Percentiles rank a stretch among this genome's conserved stretches.
These are phyloP conservation scores for Phymanthus crucifer DNA, from an alignment of 92 coral and sea anemone species.

Conservation along the genomic window DNA sequence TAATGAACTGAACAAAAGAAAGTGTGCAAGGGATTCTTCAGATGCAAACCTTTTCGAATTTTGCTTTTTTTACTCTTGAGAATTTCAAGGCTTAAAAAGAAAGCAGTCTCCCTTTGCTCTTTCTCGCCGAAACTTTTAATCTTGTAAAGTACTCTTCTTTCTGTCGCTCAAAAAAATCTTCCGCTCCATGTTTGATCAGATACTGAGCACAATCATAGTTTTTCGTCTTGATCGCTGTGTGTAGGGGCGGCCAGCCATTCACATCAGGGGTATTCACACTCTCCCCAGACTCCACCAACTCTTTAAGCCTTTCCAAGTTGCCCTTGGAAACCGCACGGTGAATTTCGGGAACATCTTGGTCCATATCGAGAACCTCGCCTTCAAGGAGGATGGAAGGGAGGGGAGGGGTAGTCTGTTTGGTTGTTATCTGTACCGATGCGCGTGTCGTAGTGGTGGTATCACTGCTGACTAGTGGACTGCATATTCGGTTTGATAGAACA, in stretches of 20 bases:
- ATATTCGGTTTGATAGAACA: background rate
- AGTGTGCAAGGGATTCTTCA: too few relatives aligned
- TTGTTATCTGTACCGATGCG: background rate
- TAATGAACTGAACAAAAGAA: too few relatives aligned
- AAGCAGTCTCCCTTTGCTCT: constrained; percentile 15
- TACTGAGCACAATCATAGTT: constrained; percentile 59
- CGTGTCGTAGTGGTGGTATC: constrained; percentile 10
- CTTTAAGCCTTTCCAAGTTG: constrained; percentile 32
- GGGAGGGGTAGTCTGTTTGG: background rate
- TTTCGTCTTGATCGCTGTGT: constrained; percentile 61
- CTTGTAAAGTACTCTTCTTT: constrained; percentile 64
- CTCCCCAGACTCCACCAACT: constrained; percentile 54
- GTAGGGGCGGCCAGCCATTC: constrained; percentile 83
- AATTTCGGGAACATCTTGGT: constrained; percentile 52
- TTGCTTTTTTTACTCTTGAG: background rate
- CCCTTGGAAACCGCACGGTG: constrained; percentile 55
- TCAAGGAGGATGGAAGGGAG: constrained; percentile 40
- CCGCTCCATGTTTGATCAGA: constrained; percentile 64
- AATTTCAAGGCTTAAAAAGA: background rate
- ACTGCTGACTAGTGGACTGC: constrained; percentile 1
- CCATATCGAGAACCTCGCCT: constrained; percentile 41
- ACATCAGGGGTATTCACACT: constrained; percentile 63
- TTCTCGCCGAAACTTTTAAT: constrained; percentile 28
- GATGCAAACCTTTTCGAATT: too few relatives aligned
- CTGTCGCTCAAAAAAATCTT: constrained; percentile 65